phyloP scores from a whole-genome alignment of 2,113 vertebrate species.

The Brachypodius melanocephalos region DNA sequence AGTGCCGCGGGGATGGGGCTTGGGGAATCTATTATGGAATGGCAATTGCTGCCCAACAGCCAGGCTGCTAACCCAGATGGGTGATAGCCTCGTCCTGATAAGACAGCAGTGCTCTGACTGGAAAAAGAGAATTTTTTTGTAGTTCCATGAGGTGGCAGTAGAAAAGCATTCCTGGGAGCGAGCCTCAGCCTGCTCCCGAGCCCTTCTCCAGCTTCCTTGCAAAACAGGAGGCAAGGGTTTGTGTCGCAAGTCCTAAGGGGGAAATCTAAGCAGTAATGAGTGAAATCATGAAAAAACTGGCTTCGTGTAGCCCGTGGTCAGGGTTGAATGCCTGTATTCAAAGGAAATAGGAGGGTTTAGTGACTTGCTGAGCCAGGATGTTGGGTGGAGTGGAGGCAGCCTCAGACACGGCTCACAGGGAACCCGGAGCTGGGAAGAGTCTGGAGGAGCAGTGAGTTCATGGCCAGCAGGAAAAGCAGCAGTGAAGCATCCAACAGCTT shows the following conservation, averaged over 20 bases:
- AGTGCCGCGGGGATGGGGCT: background rate
- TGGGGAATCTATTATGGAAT: background rate
- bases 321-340: background rate
- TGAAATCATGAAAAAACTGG: background rate
- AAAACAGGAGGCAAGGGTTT: background rate
- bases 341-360: background rate
- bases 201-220: background rate
- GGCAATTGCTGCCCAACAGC: background rate
- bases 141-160: conserved; percentile 70
- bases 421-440: background rate
- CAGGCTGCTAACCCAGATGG: background rate
- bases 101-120: background rate
- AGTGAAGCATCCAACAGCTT: background rate
- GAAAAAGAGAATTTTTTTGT: background rate
- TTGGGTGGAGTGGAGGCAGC: background rate
- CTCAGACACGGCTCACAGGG: fast-evolving
- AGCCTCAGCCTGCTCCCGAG: background rate
- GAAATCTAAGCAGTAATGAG: background rate
- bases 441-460: fast-evolving
- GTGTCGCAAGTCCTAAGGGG: background rate
- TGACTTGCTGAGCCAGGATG: background rate
- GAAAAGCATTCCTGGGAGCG: background rate
- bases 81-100: background rate
- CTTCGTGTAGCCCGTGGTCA: background rate
- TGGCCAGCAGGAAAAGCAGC: background rate